phyloP scores from a whole-genome alignment of 1,140 invertebrate genomes.

The Drosophila busckii region DNA sequence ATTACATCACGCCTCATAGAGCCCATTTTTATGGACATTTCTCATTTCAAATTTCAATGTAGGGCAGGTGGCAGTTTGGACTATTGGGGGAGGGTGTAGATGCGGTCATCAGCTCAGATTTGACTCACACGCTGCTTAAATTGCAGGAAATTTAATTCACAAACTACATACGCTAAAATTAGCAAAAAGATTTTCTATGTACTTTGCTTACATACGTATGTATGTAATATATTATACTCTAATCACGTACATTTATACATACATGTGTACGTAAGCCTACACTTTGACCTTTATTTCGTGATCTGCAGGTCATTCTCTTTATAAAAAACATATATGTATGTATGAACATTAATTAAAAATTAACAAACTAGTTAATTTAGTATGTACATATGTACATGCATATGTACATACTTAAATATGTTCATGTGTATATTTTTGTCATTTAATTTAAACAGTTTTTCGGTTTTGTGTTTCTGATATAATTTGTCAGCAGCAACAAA shows the following conservation, averaged over 20 bases:
- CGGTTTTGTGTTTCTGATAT: slow-evolving; percentile 11
- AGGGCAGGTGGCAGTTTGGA: slow-evolving; percentile 6
- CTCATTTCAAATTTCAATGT: slow-evolving; percentile 19
- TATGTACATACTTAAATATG: no score
- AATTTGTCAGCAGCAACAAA: slow-evolving; percentile 28
- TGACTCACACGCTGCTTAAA: slow-evolving; percentile 47
- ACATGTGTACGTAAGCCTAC: background rate
- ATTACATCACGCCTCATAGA: slow-evolving; percentile 61
- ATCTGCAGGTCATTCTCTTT: slow-evolving; percentile 61
- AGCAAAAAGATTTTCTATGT: slow-evolving; percentile 19
- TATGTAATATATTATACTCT: background rate
- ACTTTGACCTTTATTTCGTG: slow-evolving; percentile 59
- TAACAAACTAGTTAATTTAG: no score
- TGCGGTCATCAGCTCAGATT: slow-evolving; percentile 22
- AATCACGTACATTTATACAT: background rate
- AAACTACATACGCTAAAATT: slow-evolving; percentile 25
- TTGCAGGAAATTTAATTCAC: slow-evolving; percentile 74
- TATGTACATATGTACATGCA: no score
- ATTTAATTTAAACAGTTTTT: no score
- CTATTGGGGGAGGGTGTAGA: no score
- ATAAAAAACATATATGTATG: slow-evolving; percentile 3
- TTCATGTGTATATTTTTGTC: no score
- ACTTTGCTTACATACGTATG: background rate
- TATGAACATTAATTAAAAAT: background rate
- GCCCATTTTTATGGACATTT: slow-evolving; percentile 11